Percentiles rank a stretch among this genome's conserved stretches.
Evolutionary conservation across 1,140 invertebrate genomes (phyloP).

Genomic region (Zaprionus vittiger): DNA sequence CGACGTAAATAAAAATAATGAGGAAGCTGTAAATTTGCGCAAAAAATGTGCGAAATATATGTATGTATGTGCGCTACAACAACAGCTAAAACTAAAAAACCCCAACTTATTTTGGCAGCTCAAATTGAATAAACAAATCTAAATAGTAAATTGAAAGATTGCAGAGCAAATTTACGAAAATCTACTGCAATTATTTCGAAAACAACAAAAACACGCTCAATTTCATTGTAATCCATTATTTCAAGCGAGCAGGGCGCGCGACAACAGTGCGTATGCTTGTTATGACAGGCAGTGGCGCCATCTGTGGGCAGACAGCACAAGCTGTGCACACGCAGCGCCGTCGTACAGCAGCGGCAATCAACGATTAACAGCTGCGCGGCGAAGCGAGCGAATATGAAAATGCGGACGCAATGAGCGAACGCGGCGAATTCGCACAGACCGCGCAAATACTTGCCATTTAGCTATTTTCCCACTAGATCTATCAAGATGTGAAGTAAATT

Average conservation of each 20-base stretch:
- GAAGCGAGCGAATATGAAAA: conserved; percentile 11
- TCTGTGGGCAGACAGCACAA: conserved; percentile 13
- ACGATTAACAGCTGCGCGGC: not conserved
- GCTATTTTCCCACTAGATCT: too few relatives aligned
- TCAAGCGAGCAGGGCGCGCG: not conserved
- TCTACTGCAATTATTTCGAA: conserved; percentile 1
- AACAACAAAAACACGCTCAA: conserved; percentile 5
- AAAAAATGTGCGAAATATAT: conserved; percentile 66
- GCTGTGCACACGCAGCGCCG: conserved; percentile 16
- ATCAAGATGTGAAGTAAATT: too few relatives aligned
- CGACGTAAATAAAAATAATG: conserved; percentile 61
- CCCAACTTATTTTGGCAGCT: conserved; percentile 6
- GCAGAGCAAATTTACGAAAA: conserved; percentile 25
- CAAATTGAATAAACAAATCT: conserved; percentile 30
- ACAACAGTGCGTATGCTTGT: conserved; percentile 41
- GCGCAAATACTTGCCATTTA: not conserved
- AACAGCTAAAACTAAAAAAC: conserved; percentile 7
- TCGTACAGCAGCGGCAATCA: conserved; percentile 2
- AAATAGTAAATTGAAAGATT: conserved; percentile 39
- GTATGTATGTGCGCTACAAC: conserved; percentile 31
- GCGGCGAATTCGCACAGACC: conserved; percentile 13
- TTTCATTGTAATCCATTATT: conserved; percentile 11
- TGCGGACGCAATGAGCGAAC: not conserved
- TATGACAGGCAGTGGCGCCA: conserved; percentile 25
- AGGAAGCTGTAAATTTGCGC: conserved; percentile 74